Evolutionary conservation across 2,888 invertebrate genomes (phyloP).

Genomic region (Megaustenia siamemsis): DNA sequence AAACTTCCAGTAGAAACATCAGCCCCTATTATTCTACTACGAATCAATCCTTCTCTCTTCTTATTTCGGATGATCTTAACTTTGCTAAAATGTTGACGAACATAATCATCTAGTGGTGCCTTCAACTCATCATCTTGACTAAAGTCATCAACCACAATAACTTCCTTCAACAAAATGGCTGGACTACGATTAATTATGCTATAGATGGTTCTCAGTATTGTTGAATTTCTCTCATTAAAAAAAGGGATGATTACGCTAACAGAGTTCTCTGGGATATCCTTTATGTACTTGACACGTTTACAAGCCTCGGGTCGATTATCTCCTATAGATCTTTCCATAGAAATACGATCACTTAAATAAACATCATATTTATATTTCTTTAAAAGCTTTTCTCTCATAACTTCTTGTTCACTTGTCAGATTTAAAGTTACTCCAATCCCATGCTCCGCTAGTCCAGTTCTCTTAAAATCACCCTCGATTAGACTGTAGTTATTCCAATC

Average conservation of each 20-base stretch:
- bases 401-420: not conserved
- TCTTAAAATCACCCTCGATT: not conserved
- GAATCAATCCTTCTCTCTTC: conserved; percentile 49
- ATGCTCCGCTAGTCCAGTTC: conserved; percentile 30
- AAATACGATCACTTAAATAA: conserved; percentile 20
- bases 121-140: conserved; percentile 48
- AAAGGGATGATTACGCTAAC: conserved; percentile 51
- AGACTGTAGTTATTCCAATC: conserved; percentile 16
- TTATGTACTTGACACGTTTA: not conserved
- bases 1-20: conserved; percentile 43
- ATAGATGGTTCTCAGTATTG: conserved; percentile 47
- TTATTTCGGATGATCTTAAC: conserved; percentile 46
- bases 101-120: conserved; percentile 37
- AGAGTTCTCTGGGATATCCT: conserved; percentile 12
- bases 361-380: conserved; percentile 25
- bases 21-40: conserved; percentile 51
- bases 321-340: conserved; percentile 26
- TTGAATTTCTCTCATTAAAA: conserved; percentile 52
- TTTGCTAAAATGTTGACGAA: conserved; percentile 27
- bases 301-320: conserved; percentile 22
- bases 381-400: not conserved
- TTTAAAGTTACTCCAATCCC: not conserved
- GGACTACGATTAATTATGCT: conserved; percentile 49
- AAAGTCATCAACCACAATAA: conserved; percentile 55
- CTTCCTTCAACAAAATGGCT: conserved; percentile 35